A percentile compares a stretch with the other conserved stretches of the same genome.
Conservation (phyloP, 2,113 vertebrate species). For the Pelmatolapia mariae region DNA sequence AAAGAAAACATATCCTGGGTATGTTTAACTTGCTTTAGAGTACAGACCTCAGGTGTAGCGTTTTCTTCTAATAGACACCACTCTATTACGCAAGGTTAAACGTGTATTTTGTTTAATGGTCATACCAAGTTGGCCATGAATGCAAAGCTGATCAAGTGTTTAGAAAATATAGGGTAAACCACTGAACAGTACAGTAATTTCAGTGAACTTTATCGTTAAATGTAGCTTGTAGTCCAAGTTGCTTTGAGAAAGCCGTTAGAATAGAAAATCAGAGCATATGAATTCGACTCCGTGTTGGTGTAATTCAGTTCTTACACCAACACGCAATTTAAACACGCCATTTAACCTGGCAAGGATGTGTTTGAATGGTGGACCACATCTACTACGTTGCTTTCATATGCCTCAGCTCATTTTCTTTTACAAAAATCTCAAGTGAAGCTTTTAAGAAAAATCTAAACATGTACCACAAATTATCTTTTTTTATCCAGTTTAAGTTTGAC, state of each 20-base stretch:
- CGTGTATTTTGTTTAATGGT: background rate
- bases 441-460: background rate
- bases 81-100: background rate
- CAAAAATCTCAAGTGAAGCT: background rate
- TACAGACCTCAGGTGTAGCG: background rate
- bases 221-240: background rate
- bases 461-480: background rate
- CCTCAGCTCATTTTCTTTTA: background rate
- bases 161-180: background rate
- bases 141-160: background rate
- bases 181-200: background rate
- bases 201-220: background rate
- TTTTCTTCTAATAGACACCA: background rate
- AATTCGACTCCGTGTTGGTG: background rate
- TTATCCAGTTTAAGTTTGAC: background rate
- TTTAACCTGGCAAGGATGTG: background rate
- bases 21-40: background rate
- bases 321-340: background rate
- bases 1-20: background rate
- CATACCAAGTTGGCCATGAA: background rate
- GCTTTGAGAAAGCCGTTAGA: background rate
- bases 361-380: background rate
- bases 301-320: background rate
- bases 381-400: background rate
- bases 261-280: background rate